Evolutionary conservation across 2,797 vertebrate species (phyloP).

Genomic region (Myotis daubentonii): DNA sequence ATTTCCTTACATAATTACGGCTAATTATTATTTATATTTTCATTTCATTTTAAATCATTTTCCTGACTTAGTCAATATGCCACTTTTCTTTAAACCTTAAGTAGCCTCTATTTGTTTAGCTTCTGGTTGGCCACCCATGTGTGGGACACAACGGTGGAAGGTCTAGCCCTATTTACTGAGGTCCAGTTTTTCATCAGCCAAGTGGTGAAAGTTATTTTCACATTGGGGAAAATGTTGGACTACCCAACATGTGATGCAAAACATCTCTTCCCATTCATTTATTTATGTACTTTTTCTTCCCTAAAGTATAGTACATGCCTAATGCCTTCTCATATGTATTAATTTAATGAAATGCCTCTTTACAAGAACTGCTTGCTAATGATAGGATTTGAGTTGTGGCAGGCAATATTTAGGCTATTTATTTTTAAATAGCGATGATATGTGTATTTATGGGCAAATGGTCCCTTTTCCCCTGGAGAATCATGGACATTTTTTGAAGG

Average conservation of each 20-base stretch:
- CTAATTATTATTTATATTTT: conserved; percentile 61
- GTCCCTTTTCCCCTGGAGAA: conserved; percentile 67
- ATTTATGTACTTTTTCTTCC: conserved; percentile 74
- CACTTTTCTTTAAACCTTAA: conserved; percentile 47
- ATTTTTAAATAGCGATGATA: conserved; percentile 77
- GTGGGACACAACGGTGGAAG: conserved; percentile 21
- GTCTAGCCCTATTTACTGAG: conserved; percentile 56
- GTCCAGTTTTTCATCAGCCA: conserved; percentile 63
- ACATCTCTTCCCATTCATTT: conserved; percentile 63
- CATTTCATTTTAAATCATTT: conserved; percentile 14
- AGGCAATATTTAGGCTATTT: conserved; percentile 77
- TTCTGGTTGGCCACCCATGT: conserved; percentile 67
- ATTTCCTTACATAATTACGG: conserved; percentile 9
- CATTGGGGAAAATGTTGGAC: conserved; percentile 49
- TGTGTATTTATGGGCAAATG: conserved; percentile 84
- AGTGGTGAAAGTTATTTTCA: conserved; percentile 70
- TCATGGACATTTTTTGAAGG: conserved; percentile 83
- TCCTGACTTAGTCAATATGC: conserved; percentile 37
- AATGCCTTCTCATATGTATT: conserved; percentile 66
- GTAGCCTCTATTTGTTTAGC: conserved; percentile 49
- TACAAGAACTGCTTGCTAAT: conserved; percentile 81
- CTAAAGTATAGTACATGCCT: conserved; percentile 63
- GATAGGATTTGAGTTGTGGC: conserved; percentile 84
- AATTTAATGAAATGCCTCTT: conserved; percentile 80
- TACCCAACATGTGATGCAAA: conserved; percentile 71